These are phyloP conservation scores for Lepus oiostolus DNA, from an alignment of 2,797 vertebrate species.

Conservation along the genomic window DNA sequence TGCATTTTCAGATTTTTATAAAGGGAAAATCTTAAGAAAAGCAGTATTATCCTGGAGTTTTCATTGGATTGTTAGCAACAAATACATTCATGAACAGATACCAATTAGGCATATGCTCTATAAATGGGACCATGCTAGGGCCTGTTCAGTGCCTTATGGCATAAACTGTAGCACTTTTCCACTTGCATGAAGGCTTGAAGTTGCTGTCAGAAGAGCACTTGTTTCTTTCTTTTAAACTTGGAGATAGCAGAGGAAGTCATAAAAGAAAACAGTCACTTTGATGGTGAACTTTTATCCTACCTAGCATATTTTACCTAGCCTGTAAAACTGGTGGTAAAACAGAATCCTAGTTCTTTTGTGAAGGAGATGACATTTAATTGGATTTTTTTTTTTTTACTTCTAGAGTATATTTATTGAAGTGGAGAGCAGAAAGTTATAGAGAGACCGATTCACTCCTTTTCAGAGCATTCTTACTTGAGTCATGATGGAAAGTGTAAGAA, in stretches of 20 bases:
- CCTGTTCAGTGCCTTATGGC: neutral
- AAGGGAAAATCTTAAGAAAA: slow-evolving; percentile 19
- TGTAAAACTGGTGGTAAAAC: neutral
- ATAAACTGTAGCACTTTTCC: neutral
- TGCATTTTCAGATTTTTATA: slow-evolving; percentile 50
- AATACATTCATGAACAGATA: neutral
- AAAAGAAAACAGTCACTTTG: slow-evolving; percentile 49
- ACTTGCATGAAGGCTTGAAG: slow-evolving; percentile 13
- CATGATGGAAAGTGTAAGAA: neutral
- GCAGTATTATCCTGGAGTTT: slow-evolving; percentile 38
- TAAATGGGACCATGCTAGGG: neutral
- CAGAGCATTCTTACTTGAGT: slow-evolving; percentile 34
- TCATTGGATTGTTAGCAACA: slow-evolving; percentile 4
- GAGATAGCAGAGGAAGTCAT: slow-evolving; percentile 1
- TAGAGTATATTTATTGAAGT: neutral
- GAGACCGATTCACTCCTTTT: slow-evolving; percentile 37
- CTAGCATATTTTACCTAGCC: neutral
- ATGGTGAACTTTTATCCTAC: slow-evolving; percentile 20
- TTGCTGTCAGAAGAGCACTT: slow-evolving; percentile 26
- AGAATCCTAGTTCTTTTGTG: slow-evolving; percentile 22
- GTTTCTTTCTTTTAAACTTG: slow-evolving; percentile 30
- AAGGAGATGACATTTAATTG: slow-evolving; percentile 49
- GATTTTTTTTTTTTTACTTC: neutral
- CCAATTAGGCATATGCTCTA: neutral
- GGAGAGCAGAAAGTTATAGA: slow-evolving; percentile 39